Base-by-base conservation (phyloP, 2,113 vertebrate species). In the Dasyornis broadbenti region DNA sequence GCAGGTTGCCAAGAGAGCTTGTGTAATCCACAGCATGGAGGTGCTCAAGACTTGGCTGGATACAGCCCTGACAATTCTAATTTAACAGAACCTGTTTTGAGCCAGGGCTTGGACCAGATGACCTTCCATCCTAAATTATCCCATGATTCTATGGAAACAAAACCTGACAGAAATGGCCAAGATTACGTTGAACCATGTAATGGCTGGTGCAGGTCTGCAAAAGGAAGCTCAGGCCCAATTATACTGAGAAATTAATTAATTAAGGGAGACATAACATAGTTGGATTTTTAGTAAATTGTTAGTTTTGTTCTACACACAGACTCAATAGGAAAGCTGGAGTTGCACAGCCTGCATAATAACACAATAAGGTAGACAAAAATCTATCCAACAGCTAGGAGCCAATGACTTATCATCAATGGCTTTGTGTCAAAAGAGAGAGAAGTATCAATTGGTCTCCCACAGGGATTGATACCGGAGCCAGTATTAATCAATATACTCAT, bases 401-500 rank as follows among this genome's bases (percentile, higher is more conserved):
- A 95, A 89, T 93, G 92, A 97, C 91, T 97, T 96, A 84, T 95
- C 94, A 94, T 95, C 96, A 95, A 96, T 68, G 95, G 94, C 82
- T 97, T 96, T 96, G 42, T 96, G 95, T 97, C 96, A 95, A 92
- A 95, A 94, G 75, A 80, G 82, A 95, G 68, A 91, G 92, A 95
- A 92, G 92, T 96, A 96, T 97, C 96, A 97, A 96, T 96, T 95
- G 96, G 77, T 95, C 71, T 95, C 95, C 95, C 95, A 80, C 7
- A 42, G 94, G 95, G 83, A 95, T 80, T 97, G 94, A 92, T 91
- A 95, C 88, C 0, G 0, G 79, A 94, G 96, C 88, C 71, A 88
- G 78, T 89, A 92, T 96, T 92, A 96, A 97, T 97, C 96, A 16
- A 97, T 97, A 97, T 64, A 73, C 95, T 97, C 95, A 95, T 97